Conservation (phyloP, 2,113 vertebrate genomes). For the Columba livia region DNA sequence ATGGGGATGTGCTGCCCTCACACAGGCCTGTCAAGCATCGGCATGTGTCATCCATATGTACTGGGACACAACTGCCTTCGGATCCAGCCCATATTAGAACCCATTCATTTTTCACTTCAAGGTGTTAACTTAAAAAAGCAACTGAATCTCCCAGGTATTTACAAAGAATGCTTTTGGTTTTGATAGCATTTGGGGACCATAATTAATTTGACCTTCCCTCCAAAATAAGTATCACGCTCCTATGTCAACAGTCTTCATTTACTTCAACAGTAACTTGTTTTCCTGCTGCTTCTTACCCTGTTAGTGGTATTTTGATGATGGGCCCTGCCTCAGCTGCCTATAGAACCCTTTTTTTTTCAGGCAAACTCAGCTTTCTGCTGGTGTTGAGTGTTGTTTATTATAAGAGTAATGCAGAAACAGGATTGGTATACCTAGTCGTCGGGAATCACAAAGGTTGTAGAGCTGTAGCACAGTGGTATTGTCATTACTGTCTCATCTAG, state of each 20-base stretch:
- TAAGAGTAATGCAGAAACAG: not conserved
- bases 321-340: not conserved
- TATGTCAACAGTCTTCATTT: not conserved
- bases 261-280: not conserved
- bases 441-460: not conserved
- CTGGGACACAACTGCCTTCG: fast-evolving
- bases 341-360: not conserved
- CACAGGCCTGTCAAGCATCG: fast-evolving
- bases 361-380: not conserved
- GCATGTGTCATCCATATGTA: not conserved
- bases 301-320: not conserved
- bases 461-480: too few relatives aligned
- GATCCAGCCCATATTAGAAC: not conserved
- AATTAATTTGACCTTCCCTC: not conserved
- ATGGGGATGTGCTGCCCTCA: not conserved
- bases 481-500: not conserved
- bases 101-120: not conserved
- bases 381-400: not conserved
- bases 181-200: not conserved
- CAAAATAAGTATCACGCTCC: not conserved
- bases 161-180: not conserved
- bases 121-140: not conserved
- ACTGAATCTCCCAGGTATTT: not conserved
- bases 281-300: not conserved
- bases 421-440: not conserved